Percentiles rank a stretch among this genome's conserved stretches.
These are phyloP conservation scores for Oryzias javanicus DNA, from an alignment of 2,113 vertebrate genomes.

Conservation along the genomic window DNA sequence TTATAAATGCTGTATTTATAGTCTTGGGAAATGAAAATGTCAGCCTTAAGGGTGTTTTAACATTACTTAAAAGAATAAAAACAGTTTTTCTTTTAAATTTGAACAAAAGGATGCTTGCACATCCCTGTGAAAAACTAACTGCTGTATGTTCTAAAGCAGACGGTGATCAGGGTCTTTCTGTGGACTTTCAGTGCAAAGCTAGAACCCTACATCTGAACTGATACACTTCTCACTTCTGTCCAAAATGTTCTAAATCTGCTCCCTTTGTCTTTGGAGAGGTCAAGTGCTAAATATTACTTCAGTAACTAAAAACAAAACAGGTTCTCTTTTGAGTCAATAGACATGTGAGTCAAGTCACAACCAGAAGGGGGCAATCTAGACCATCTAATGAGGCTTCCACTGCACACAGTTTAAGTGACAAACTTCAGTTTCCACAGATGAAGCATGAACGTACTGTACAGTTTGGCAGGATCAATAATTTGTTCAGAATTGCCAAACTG, in stretches of 20 bases:
- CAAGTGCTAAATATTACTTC: constrained; percentile 30
- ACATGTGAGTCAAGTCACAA: constrained; percentile 9
- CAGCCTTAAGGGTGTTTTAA: too few species aligned
- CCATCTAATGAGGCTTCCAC: background rate
- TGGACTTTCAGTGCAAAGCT: too few species aligned
- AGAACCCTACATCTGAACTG: background rate
- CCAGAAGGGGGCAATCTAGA: constrained; percentile 40
- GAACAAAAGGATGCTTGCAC: background rate
- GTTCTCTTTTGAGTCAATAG: background rate
- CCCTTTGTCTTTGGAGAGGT: background rate
- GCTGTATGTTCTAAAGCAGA: background rate
- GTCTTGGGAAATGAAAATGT: too few species aligned
- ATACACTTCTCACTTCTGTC: background rate
- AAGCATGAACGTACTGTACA: background rate
- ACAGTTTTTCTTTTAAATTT: background rate
- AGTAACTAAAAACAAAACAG: background rate
- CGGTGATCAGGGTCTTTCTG: background rate
- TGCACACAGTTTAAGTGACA: too few species aligned
- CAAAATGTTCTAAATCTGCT: background rate
- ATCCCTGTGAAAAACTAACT: background rate
- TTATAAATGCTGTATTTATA: too few species aligned
- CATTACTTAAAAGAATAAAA: background rate
- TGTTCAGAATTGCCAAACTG: too few species aligned
- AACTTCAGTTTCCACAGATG: too few species aligned
- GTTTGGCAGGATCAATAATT: too few species aligned